Evolutionary conservation across 2,113 vertebrate species (phyloP).

Genomic region (Upupa epops): DNA sequence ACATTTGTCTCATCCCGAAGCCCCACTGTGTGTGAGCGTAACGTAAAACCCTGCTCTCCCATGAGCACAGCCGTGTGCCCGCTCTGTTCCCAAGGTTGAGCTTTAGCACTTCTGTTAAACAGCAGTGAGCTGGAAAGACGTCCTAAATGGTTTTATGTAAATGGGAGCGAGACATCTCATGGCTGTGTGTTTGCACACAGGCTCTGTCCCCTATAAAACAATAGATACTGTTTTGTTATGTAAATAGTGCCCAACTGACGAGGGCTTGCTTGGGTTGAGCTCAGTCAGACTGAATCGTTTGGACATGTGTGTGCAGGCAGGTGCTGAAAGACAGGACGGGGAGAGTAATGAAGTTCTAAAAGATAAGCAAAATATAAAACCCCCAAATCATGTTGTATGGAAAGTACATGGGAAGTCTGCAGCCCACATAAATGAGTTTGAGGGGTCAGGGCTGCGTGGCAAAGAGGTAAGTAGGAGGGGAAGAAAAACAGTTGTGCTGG

Average conservation of each 20-base stretch:
- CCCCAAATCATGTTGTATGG: neutral
- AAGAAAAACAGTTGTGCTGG: neutral
- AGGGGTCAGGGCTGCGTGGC: neutral
- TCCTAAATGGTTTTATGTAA: conserved; percentile 27
- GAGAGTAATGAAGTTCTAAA: neutral
- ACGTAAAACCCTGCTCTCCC: neutral
- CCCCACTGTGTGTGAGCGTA: neutral
- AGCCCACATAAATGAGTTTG: neutral
- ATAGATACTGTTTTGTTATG: conserved; percentile 20
- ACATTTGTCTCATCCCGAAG: neutral
- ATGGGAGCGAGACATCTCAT: neutral
- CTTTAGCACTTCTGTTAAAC: neutral
- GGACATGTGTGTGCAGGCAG: neutral
- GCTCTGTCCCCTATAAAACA: neutral
- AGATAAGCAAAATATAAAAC: neutral
- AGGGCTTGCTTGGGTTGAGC: neutral
- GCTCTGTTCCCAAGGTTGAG: conserved; percentile 24
- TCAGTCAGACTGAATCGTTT: neutral
- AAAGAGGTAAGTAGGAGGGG: neutral
- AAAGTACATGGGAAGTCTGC: neutral
- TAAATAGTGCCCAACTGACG: conserved; percentile 10
- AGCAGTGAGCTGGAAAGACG: conserved; percentile 40
- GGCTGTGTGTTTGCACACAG: neutral
- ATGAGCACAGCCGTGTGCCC: neutral
- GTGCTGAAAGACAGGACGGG: neutral